A percentile compares a stretch with the other conserved stretches of the same genome.
These are phyloP conservation scores for Leuciscus waleckii DNA, from an alignment of 2,797 vertebrate species.

Conservation along the genomic window DNA sequence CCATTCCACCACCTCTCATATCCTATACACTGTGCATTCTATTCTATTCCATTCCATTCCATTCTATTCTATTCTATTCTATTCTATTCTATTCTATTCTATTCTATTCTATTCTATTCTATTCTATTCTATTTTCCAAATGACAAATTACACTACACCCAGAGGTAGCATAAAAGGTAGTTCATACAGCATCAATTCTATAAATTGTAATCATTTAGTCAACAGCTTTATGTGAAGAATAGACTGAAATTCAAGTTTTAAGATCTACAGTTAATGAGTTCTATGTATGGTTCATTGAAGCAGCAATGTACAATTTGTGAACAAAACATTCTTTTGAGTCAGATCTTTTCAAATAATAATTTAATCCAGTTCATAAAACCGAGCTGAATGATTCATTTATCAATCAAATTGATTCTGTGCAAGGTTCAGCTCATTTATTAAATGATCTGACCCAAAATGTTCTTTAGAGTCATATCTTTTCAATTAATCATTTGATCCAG, in stretches of 20 bases:
- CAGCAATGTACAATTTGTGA: neutral
- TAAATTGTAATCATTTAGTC: neutral
- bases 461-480: neutral
- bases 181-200: neutral
- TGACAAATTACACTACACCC: neutral
- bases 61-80: neutral
- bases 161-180: neutral
- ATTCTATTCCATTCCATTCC: neutral
- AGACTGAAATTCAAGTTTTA: neutral
- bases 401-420: neutral
- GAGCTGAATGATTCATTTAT: neutral
- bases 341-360: neutral
- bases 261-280: neutral
- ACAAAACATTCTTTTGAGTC: neutral
- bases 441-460: neutral
- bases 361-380: neutral
- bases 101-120: neutral
- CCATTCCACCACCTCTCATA: neutral
- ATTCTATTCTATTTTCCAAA: neutral
- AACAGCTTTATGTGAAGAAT: neutral
- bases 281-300: neutral
- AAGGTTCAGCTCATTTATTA: neutral
- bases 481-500: neutral
- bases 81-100: neutral
- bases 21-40: neutral